Evolutionary conservation across 2,797 vertebrate genomes (phyloP).

Genomic region (Pseudocheirus occidentalis): DNA sequence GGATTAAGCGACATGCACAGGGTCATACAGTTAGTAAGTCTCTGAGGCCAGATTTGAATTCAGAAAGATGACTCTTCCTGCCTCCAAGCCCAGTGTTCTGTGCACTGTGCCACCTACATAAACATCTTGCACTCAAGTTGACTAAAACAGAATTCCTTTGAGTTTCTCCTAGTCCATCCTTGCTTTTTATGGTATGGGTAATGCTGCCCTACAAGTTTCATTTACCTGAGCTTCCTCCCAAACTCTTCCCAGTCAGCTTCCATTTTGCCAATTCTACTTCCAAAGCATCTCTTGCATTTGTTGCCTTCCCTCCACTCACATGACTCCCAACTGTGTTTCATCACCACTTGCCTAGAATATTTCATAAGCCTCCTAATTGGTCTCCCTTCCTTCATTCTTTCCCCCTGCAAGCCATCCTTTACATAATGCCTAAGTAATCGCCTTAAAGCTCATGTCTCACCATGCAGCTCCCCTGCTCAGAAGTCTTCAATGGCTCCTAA

Average conservation of each 20-base stretch:
- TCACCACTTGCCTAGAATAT: not conserved
- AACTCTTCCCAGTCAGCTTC: not conserved
- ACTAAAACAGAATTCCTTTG: not conserved
- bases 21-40: fast-evolving
- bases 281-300: not conserved
- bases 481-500: not conserved
- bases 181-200: not conserved
- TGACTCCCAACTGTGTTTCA: not conserved
- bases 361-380: not conserved
- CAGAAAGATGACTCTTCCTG: not conserved
- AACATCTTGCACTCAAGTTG: not conserved
- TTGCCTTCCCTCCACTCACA: not conserved
- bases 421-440: not conserved
- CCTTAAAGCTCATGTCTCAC: not conserved
- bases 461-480: not conserved
- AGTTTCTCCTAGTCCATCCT: not conserved
- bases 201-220: not conserved
- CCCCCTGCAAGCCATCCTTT: not conserved
- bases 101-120: not conserved
- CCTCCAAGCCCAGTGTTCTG: not conserved
- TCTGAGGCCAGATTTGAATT: not conserved
- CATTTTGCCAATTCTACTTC: not conserved
- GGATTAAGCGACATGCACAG: not conserved
- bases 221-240: not conserved
- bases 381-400: not conserved